Base-by-base conservation (phyloP, 2,888 invertebrate genomes). In the Adineta ricciae region DNA sequence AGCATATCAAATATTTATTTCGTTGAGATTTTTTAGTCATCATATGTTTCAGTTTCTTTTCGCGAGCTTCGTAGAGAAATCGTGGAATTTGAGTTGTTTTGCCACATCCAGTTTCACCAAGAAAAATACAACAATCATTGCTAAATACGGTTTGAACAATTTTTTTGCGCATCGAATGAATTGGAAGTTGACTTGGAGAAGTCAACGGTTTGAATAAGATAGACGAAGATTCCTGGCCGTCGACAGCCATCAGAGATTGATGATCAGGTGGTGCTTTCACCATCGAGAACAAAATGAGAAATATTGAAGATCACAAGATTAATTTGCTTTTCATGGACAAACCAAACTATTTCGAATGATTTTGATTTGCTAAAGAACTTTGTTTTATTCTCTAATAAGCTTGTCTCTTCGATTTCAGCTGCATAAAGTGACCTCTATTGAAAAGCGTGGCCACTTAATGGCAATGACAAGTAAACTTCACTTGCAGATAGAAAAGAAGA, bases 81-180 rank as follows among this genome's bases (percentile, higher is more conserved):
- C 92, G 97, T 0, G 98, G 97, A 87, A 98, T 94, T 91, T 98
- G 97, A 0, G 98, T 98, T 5, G 97, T 97, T 91, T 98, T 98
- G 0, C 98, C 98, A 91, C 96, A 94, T 1, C 97, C 97, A 0
- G 98, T 98, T 91, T 98, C 97, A 36, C 97, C 97, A 89, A 84
- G 24, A n/a, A 85, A 56, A 19, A 85, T 85, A 14, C 83, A 32
- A 36, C 83, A 73, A 24, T 73, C 41, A 82, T 85, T 85, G 50
- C 72, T 85, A 52, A 52, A 72, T 14, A 85, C 83, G 19, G 54
- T 83, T 24, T 46, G 46, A 56, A 84, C 73, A 8, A 85, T 50
- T 27, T 52, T 83, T 32, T 84, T 83, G 3, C 84, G 83, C 46
- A 85, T 84, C 19, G 54, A 56, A 84, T 84, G 83, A n/a, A 85